phyloP scores from a whole-genome alignment of 2,888 invertebrate genomes.

The Watsonalla cultraria region DNA sequence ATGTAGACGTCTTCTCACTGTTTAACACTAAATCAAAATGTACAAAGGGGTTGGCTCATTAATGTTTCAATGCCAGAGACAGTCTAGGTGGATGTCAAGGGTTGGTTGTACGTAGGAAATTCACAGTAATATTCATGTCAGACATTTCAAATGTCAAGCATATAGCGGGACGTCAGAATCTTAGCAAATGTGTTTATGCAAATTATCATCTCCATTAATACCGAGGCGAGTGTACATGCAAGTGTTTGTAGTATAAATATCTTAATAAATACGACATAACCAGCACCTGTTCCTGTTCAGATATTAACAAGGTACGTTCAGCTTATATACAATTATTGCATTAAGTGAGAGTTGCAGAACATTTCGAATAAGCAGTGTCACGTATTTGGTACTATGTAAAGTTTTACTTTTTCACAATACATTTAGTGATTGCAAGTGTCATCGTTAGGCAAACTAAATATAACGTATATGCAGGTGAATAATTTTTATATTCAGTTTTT shows the following conservation, averaged over 20 bases:
- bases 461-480: too few species aligned
- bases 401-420: too few species aligned
- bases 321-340: too few species aligned
- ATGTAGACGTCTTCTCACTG: neutral
- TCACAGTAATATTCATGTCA: constrained; percentile 53
- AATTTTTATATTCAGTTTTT: too few species aligned
- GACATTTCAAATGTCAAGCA: constrained; percentile 64
- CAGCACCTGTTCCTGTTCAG: neutral
- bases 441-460: too few species aligned
- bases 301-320: too few species aligned
- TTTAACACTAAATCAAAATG: constrained; percentile 7
- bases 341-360: too few species aligned
- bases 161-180: constrained; percentile 66
- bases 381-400: too few species aligned
- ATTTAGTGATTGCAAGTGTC: too few species aligned
- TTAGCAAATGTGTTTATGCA: constrained; percentile 74
- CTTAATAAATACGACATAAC: constrained; percentile 21
- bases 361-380: too few species aligned
- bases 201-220: constrained; percentile 72
- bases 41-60: constrained; percentile 18
- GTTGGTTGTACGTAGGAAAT: constrained; percentile 40
- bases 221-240: constrained; percentile 33
- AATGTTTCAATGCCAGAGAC: constrained; percentile 35
- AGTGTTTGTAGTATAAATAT: constrained; percentile 56
- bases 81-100: constrained; percentile 37